Evolutionary conservation across 2,888 invertebrate genomes (phyloP).

Genomic region (Conomelus anceps): DNA sequence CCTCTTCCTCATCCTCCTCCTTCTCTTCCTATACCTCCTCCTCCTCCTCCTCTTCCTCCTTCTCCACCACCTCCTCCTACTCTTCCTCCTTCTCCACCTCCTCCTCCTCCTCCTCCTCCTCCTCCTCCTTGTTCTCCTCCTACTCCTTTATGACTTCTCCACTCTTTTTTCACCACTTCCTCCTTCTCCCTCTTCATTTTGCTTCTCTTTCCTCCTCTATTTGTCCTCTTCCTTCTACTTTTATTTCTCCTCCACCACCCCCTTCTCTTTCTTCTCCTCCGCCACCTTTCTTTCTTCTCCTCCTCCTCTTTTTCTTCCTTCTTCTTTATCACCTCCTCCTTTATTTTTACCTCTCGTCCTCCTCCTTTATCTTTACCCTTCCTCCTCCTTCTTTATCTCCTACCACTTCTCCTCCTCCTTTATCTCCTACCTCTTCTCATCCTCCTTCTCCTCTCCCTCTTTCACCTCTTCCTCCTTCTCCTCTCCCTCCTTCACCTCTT

Average conservation of each 20-base stretch:
- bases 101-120: no score
- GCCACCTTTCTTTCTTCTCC: conserved; percentile 1
- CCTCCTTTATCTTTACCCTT: background rate
- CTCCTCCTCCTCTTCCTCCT: conserved; percentile 40
- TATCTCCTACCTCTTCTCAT: background rate
- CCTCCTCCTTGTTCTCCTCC: background rate
- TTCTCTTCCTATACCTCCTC: background rate
- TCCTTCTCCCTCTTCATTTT: background rate
- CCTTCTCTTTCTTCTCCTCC: background rate
- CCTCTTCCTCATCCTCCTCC: background rate
- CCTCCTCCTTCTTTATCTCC: background rate
- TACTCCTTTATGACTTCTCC: background rate
- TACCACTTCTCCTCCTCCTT: conserved; percentile 2
- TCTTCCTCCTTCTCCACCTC: background rate
- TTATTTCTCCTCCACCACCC: conserved; percentile 3
- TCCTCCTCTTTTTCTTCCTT: background rate
- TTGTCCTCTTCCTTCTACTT: conserved; percentile 25
- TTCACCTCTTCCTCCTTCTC: no score
- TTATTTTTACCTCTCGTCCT: background rate
- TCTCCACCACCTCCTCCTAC: conserved; percentile 38
- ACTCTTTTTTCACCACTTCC: background rate
- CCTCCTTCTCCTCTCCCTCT: background rate
- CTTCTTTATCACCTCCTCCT: background rate
- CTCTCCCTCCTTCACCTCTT: no score
- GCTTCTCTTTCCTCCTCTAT: background rate